Evolutionary conservation across 2,797 vertebrate species (phyloP).

Genomic region (Cetoscarus ocellatus): DNA sequence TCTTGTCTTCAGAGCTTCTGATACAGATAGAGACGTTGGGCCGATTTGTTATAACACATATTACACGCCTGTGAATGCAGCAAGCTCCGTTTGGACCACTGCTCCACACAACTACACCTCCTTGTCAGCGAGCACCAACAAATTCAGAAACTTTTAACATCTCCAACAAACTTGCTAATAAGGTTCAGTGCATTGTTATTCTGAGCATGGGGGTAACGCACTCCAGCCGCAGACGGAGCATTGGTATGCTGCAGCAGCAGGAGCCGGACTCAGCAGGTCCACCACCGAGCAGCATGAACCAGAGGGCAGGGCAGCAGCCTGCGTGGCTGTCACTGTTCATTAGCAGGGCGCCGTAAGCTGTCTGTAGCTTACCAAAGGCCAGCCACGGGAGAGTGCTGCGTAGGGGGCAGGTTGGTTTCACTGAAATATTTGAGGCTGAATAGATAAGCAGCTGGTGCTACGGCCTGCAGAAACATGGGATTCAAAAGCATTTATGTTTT

Average conservation of each 20-base stretch:
- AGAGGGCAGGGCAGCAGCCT: constrained; percentile 68
- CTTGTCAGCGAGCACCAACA: constrained; percentile 18
- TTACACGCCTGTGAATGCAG: constrained; percentile 10
- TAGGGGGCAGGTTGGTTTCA: constrained; percentile 41
- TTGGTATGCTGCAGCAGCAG: constrained; percentile 72
- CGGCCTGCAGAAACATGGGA: constrained; percentile 1
- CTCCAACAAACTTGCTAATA: constrained; percentile 48
- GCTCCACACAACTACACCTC: background rate
- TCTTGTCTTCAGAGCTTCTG: constrained; percentile 42
- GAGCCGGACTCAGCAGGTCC: constrained; percentile 61
- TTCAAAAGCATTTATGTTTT: background rate
- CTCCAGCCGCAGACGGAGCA: constrained; percentile 35
- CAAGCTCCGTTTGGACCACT: constrained; percentile 9
- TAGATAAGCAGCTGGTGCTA: constrained; percentile 15
- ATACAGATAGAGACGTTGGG: constrained; percentile 44
- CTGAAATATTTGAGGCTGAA: constrained; percentile 46
- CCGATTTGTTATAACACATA: constrained; percentile 59
- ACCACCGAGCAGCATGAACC: constrained; percentile 61
- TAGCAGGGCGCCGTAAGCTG: constrained; percentile 64
- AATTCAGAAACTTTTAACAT: constrained; percentile 43
- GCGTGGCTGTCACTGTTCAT: constrained; percentile 77
- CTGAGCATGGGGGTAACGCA: constrained; percentile 32
- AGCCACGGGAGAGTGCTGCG: background rate
- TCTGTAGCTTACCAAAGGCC: constrained; percentile 58
- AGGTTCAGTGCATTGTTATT: constrained; percentile 66